A percentile compares a stretch with the other conserved stretches of the same genome.
These are phyloP conservation scores for Troides helena DNA, from an alignment of 2,888 invertebrate species.

Conservation along the genomic window DNA sequence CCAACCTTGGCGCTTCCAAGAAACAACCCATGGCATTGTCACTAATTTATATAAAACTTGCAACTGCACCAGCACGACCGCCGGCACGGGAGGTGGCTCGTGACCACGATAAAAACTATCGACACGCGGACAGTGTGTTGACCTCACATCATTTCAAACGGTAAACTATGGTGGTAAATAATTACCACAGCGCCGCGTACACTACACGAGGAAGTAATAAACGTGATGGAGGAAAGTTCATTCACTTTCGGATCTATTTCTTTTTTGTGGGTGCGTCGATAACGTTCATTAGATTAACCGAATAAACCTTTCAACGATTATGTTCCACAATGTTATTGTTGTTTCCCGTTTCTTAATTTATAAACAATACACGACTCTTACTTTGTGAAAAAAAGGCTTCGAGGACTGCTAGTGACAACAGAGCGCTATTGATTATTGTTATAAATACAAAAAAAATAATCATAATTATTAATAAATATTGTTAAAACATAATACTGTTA, in stretches of 20 bases:
- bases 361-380: no score
- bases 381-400: no score
- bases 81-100: constrained; percentile 43
- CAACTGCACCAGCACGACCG: constrained; percentile 62
- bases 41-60: constrained; percentile 75
- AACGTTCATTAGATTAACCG: constrained; percentile 9
- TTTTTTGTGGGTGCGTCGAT: constrained; percentile 42
- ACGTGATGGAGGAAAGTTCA: constrained; percentile 54
- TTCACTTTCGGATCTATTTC: constrained; percentile 65
- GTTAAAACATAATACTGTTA: no score
- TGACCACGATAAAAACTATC: constrained; percentile 29
- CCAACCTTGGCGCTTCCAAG: constrained; percentile 75
- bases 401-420: no score
- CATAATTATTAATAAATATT: no score
- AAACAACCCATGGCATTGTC: constrained; percentile 75
- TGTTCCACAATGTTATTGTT: not conserved
- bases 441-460: no score
- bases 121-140: constrained; percentile 47
- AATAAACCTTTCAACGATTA: constrained; percentile 8
- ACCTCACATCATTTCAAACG: constrained; percentile 41
- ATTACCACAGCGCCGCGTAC: constrained; percentile 54
- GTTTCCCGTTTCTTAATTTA: no score
- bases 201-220: constrained; percentile 47
- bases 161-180: constrained; percentile 37
- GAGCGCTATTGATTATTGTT: no score